A percentile compares a stretch with the other conserved stretches of the same genome.
These are phyloP conservation scores for Chascanopsetta lugubris DNA, from an alignment of 2,113 vertebrate species.

Conservation along the genomic window DNA sequence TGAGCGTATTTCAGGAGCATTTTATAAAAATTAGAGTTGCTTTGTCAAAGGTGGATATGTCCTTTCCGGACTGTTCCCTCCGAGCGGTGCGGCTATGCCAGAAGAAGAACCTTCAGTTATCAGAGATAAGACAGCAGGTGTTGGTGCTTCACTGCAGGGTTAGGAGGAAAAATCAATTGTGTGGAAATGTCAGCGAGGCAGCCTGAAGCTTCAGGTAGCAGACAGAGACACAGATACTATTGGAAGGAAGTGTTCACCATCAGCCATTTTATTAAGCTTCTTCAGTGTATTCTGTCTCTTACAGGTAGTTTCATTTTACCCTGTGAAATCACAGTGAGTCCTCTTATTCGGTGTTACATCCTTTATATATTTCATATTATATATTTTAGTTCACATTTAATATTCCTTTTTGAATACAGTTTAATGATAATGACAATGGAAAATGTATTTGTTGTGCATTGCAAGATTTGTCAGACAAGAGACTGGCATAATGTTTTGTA, in stretches of 20 bases:
- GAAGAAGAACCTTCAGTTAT: slow-evolving; percentile 15
- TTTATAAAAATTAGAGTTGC: neutral
- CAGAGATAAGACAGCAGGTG: slow-evolving; percentile 1
- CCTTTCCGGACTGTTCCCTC: neutral
- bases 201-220: slow-evolving; percentile 28
- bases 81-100: neutral
- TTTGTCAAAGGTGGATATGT: neutral
- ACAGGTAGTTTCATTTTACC: neutral
- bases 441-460: neutral
- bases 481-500: no score
- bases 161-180: slow-evolving; percentile 33
- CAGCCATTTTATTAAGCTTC: neutral
- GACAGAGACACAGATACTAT: slow-evolving; percentile 11
- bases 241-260: slow-evolving; percentile 25
- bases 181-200: slow-evolving; percentile 58
- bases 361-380: neutral
- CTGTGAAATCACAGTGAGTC: neutral
- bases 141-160: slow-evolving; percentile 30
- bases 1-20: neutral
- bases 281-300: neutral
- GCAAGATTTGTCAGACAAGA: neutral
- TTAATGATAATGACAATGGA: no score
- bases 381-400: neutral
- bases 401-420: no score
- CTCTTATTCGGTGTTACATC: neutral